These are phyloP conservation scores for Sus scrofa DNA, from an alignment of 2,113 vertebrate species.

Conservation along the genomic window T2T-Sscrofa CM000826.6:59528001-59528500, in stretches of 20 bases:
- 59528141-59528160: conserved; percentile 66
- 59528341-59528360: conserved; percentile 40
- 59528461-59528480: conserved; percentile 15
- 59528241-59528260: conserved; percentile 58
- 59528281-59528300: conserved; percentile 36
- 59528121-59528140: conserved; percentile 72
- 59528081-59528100: conserved; percentile 63
- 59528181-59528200: conserved; percentile 60
- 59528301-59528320: conserved; percentile 50
- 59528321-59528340: conserved; percentile 56
- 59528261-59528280: conserved; percentile 49
- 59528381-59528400: conserved; percentile 44
- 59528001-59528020: conserved; percentile 53
- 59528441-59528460: not conserved
- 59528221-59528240: conserved; percentile 58
- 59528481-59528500: conserved; percentile 1
- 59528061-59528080: conserved; percentile 73
- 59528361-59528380: conserved; percentile 47
- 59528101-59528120: conserved; percentile 64
- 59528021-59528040: conserved; percentile 69
- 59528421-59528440: not conserved
- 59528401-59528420: conserved; percentile 30
- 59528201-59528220: conserved; percentile 63
- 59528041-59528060: conserved; percentile 50
- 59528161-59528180: conserved; percentile 48